Evolutionary conservation across 2,888 invertebrate species (phyloP).

Genomic region (Vanessa cardui): DNA sequence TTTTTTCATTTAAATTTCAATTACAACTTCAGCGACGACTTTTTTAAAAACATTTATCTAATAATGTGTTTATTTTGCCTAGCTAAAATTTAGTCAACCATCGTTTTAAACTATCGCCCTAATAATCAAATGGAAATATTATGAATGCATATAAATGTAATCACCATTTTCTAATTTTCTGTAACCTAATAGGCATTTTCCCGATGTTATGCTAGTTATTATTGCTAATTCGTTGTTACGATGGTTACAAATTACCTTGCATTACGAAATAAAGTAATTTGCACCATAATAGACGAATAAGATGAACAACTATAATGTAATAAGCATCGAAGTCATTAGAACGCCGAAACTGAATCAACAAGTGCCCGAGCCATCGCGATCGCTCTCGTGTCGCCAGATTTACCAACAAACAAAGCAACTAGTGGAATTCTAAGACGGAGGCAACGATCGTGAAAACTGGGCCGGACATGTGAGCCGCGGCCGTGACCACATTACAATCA

Average conservation of each 20-base stretch:
- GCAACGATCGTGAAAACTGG: slow-evolving; percentile 75
- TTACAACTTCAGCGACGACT: not conserved
- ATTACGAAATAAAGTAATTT: not conserved
- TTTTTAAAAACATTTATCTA: too few relatives aligned
- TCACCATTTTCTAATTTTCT: not conserved
- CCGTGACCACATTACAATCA: slow-evolving; percentile 82
- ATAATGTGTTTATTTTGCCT: too few relatives aligned
- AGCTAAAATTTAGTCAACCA: not conserved
- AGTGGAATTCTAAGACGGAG: slow-evolving; percentile 61
- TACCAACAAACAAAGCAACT: slow-evolving; percentile 72
- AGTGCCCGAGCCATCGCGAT: slow-evolving; percentile 35
- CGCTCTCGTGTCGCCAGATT: slow-evolving; percentile 48
- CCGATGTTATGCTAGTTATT: not conserved
- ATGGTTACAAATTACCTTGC: not conserved
- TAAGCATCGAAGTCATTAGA: slow-evolving; percentile 4
- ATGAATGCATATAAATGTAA: not conserved
- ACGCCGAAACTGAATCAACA: slow-evolving; percentile 30
- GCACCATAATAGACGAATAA: not conserved
- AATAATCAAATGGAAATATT: too few relatives aligned
- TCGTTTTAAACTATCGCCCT: not conserved
- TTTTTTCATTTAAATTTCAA: not conserved
- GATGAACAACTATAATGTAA: slow-evolving; percentile 3
- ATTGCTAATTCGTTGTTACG: not conserved
- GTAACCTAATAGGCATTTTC: not conserved
- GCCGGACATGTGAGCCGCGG: slow-evolving; percentile 81